Evolutionary conservation across 1,140 invertebrate species (phyloP), one percentile per base, ranked within the genome.

Genomic region (Heliconius eleuchia): DNA sequence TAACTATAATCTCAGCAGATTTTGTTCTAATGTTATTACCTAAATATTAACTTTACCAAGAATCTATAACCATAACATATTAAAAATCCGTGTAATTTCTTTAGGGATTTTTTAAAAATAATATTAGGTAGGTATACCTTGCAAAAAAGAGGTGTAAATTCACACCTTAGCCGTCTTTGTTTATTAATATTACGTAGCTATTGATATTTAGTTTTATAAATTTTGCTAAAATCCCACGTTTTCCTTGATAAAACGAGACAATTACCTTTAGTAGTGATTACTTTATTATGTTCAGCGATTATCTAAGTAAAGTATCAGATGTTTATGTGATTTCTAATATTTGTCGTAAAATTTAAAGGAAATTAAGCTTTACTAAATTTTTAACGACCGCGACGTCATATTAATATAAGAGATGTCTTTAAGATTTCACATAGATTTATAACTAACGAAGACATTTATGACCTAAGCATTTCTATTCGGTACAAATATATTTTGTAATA

Each of bases 1-100:
- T 81, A 80, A 85, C 60, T 80, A 79, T 77, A 83, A 83, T 85
- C 83, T 85, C 78, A 79, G 80, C 52, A 77, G 83, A 83, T 78
- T 83, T 78, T 57, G 70, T 52, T 55, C 74, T 77, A 81, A 79
- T 79, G 42, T 27, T 76, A 74, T 75, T 79, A 77, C 46, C n/a
- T 72, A 77, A 71, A 71, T 50, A 30, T 52, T 27, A 52, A 71
- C 18, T 50, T 50, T 42, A 27, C 39, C 27, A 19, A 60, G 57
- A 60, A 27, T 23, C 55, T 23, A 57, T 9, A 57, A 8, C 30
- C 30, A 30, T n/a, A 9, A 52, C 18, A 18, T 19, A 52, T 1
- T 7, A 52, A 52, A 52, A 52, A 19, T 18, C 50, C n/a, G n/a
- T n/a, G 9, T 23, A 57, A 57, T 57, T 3, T 57, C n/a, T 8